Conservation (phyloP, 2,797 vertebrate genomes). For the Sebastes matsubarae region DNA sequence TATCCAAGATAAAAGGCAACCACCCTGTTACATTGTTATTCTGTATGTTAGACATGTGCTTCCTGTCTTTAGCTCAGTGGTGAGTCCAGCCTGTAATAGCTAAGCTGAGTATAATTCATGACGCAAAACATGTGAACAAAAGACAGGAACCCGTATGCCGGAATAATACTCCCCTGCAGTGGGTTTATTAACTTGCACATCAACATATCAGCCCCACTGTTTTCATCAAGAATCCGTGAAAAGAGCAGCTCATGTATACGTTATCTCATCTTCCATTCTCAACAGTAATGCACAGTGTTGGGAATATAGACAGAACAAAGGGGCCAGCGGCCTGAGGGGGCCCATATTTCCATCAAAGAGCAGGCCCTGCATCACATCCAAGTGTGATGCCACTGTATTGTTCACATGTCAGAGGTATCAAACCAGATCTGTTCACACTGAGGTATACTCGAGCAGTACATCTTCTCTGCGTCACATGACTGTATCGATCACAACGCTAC, state of each 20-base stretch:
- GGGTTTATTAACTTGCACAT: slow-evolving; percentile 16
- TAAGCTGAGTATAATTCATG: not conserved
- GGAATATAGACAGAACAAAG: not conserved
- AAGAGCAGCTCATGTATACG: slow-evolving; percentile 1
- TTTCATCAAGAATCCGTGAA: slow-evolving; percentile 11
- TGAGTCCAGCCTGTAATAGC: not conserved
- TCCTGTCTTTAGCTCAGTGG: not conserved
- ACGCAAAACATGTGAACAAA: slow-evolving; percentile 1
- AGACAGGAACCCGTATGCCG: not conserved
- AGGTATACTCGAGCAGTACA: not conserved
- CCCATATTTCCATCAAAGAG: not conserved
- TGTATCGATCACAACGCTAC: not conserved
- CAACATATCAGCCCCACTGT: not conserved
- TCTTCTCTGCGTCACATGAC: not conserved
- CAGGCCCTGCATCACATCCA: not conserved
- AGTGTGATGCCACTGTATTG: not conserved
- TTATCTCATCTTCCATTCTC: not conserved
- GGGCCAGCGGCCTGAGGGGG: not conserved
- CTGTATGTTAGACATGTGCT: not conserved
- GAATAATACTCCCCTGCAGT: slow-evolving; percentile 16
- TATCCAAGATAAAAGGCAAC: not conserved
- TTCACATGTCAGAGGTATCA: not conserved
- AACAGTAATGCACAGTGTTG: not conserved
- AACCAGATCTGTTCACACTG: not conserved
- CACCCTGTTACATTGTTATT: not conserved